A percentile compares a stretch with the other conserved stretches of the same genome.
Evolutionary conservation across 2,113 vertebrate species (phyloP).

Genomic region (Megaleporinus macrocephalus): DNA sequence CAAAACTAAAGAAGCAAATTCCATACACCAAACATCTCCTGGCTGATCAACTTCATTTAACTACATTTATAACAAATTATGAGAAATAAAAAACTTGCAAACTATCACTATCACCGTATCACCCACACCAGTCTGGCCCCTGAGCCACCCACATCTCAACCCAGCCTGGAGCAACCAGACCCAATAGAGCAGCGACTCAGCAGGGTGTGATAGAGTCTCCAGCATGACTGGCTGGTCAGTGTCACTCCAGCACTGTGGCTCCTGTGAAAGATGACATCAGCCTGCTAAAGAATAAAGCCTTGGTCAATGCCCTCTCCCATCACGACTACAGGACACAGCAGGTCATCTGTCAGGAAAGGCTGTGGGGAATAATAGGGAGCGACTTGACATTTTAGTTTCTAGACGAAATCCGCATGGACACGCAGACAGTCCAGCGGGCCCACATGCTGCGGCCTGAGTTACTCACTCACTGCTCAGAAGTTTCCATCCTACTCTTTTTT

Average conservation of each 20-base stretch:
- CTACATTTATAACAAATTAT: no score
- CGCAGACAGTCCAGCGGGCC: constrained; percentile 12
- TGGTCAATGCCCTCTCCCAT: background rate
- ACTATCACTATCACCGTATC: background rate
- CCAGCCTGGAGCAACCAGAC: background rate
- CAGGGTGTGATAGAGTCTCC: constrained; percentile 6
- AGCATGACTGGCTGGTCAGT: constrained; percentile 17
- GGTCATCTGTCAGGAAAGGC: background rate
- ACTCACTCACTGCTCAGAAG: background rate
- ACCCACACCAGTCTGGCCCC: background rate
- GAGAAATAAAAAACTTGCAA: no score
- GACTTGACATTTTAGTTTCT: background rate
- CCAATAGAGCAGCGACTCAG: background rate
- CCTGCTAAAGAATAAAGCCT: constrained; percentile 7
- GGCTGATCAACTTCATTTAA: no score
- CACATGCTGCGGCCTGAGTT: background rate
- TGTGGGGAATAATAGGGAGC: background rate
- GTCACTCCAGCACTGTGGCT: background rate
- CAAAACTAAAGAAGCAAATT: no score
- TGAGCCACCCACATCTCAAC: background rate
- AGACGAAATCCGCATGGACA: background rate
- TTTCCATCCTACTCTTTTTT: background rate
- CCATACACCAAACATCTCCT: no score
- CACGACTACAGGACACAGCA: background rate
- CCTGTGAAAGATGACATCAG: background rate